Conservation (phyloP, 2,797 vertebrate genomes). For the Crypturellus tataupa region DNA sequence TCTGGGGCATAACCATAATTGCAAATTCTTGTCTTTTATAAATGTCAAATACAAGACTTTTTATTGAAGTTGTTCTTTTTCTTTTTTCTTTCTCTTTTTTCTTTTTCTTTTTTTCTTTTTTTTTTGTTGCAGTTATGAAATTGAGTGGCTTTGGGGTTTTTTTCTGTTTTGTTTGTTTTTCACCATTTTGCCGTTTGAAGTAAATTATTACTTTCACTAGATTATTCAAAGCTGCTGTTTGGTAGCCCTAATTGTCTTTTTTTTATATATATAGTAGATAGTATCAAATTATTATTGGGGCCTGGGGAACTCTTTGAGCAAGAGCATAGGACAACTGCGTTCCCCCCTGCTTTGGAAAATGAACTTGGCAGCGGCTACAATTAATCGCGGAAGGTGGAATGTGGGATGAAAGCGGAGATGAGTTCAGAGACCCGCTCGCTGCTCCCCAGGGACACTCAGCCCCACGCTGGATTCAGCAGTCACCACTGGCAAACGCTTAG, state of each 20-base stretch:
- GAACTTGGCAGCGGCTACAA: neutral
- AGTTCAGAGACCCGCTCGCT: neutral
- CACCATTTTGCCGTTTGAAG: neutral
- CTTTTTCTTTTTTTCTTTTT: no score
- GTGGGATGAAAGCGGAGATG: neutral
- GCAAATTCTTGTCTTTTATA: neutral
- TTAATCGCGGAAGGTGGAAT: neutral
- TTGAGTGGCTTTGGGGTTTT: neutral
- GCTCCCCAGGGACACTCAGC: neutral
- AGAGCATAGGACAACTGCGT: neutral
- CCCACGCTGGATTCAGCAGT: neutral
- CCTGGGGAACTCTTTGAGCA: neutral
- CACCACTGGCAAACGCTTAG: neutral
- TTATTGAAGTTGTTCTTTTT: neutral
- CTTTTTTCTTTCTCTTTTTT: no score
- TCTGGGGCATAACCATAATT: neutral
- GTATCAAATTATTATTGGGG: neutral
- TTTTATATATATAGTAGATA: neutral
- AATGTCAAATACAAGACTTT: neutral
- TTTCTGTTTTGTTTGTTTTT: neutral
- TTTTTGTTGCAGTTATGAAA: neutral
- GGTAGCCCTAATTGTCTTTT: neutral
- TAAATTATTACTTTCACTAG: conserved; percentile 26
- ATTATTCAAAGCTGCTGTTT: neutral
- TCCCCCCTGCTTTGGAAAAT: neutral